A percentile compares a stretch with the other conserved stretches of the same genome.
Conservation (phyloP, 2,113 vertebrate genomes). For the Nyctibius bracteatus region DNA sequence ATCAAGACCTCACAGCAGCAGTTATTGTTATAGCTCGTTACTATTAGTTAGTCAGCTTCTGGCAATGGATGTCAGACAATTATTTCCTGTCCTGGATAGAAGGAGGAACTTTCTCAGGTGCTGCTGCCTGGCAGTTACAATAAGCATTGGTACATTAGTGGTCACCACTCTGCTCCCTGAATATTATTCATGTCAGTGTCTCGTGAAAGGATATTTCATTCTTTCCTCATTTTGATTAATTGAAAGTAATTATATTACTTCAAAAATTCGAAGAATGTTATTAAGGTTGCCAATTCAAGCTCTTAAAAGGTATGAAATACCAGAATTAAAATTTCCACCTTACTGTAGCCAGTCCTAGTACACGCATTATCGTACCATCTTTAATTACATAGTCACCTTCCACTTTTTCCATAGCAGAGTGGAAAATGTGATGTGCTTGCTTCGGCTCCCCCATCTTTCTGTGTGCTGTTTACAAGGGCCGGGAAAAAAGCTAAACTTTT, state of each 20-base stretch:
- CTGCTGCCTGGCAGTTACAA: not conserved
- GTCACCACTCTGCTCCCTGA: not conserved
- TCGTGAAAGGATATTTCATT: not conserved
- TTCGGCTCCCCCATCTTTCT: not conserved
- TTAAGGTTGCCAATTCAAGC: not conserved
- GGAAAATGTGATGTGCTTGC: conserved; percentile 3
- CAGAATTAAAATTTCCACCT: conserved; percentile 4
- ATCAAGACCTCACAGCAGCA: not conserved
- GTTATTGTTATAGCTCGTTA: not conserved
- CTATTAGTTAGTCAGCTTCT: not conserved
- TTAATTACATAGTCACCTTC: not conserved
- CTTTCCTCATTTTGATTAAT: conserved; percentile 31
- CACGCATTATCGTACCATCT: not conserved
- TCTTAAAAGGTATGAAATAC: conserved; percentile 13
- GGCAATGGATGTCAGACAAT: not conserved
- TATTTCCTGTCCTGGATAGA: not conserved
- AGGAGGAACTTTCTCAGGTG: not conserved
- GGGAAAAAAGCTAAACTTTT: not conserved
- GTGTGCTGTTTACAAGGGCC: not conserved
- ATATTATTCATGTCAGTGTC: not conserved
- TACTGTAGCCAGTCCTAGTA: not conserved
- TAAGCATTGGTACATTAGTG: not conserved
- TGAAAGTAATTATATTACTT: not conserved
- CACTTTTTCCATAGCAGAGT: not conserved
- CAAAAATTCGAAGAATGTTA: not conserved